phyloP scores from a whole-genome alignment of 2,888 invertebrate species.

The Aethes cnicana region DNA sequence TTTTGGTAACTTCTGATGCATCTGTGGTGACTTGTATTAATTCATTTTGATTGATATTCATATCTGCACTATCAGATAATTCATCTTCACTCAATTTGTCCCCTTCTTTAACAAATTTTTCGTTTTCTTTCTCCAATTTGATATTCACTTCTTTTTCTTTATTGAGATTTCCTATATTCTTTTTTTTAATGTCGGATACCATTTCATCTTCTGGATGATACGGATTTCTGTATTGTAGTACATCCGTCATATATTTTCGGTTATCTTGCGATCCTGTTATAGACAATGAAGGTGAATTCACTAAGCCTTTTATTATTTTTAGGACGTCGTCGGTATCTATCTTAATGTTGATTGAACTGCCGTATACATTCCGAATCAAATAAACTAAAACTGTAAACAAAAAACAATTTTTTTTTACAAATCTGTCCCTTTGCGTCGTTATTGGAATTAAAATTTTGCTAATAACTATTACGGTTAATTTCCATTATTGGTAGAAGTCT shows the following conservation, averaged over 20 bases:
- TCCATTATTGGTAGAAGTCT: too few species aligned
- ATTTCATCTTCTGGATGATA: constrained; percentile 27
- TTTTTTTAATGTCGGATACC: neutral
- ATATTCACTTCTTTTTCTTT: constrained; percentile 3
- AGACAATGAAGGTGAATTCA: constrained; percentile 21
- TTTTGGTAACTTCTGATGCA: neutral
- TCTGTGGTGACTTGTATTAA: too few species aligned
- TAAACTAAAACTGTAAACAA: constrained; percentile 14
- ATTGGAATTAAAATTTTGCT: too few species aligned
- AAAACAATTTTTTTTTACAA: neutral
- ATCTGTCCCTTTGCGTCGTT: too few species aligned
- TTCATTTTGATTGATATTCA: too few species aligned
- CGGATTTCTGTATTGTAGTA: constrained; percentile 11
- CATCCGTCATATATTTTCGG: neutral
- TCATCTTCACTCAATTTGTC: constrained; percentile 23
- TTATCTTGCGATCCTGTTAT: neutral
- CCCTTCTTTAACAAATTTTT: neutral
- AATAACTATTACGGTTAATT: too few species aligned
- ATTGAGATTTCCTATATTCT: neutral
- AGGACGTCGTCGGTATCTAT: constrained; percentile 35
- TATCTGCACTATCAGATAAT: constrained; percentile 2
- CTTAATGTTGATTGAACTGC: constrained; percentile 31
- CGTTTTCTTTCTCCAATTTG: constrained; percentile 17
- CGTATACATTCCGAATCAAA: neutral
- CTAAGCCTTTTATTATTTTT: constrained; percentile 31